Evolutionary conservation across 2,797 vertebrate genomes (phyloP), one percentile per base, ranked within the genome.

Genomic region (Trachops cirrhosus): DNA sequence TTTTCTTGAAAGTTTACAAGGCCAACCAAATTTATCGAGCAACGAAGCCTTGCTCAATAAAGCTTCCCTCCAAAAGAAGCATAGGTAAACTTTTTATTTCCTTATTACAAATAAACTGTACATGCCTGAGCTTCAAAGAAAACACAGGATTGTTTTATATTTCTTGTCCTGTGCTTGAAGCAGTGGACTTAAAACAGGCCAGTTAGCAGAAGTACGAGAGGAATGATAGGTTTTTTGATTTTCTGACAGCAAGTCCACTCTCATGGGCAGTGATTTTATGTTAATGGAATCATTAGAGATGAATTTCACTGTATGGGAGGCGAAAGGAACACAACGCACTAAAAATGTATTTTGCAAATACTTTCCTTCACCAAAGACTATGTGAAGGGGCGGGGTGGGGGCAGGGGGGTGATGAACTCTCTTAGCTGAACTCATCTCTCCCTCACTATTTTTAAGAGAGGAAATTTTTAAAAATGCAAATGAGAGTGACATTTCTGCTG

Each of bases 401-500:
- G 44, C 18, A 24, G 70, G 57, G 68, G 89, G 70, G 93, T 95
- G 96, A 95, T 91, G 85, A 96, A 92, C 59, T 96, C 59, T 96
- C 89, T 93, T 96, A 92, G 46, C 24, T 67, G 64, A 96, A 95
- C 48, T 92, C 0, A 88, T 89, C 32, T 95, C 95, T 96, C 41
- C 50, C 46, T 94, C 22, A 18, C 0, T 92, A 10, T 93, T 95
- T 95, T 29, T 70, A 86, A 91, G 32, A 89, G 3, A 85, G 46
- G 29, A 44, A 88, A 26, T 1, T 15, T 74, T 74, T 39, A 68
- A 14, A 87, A 97, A 98, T 98, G 89, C 70, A 97, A 97, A 97
- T 95, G 19, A 98, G 67, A 84, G 39, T 3, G 70, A 7, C 95
- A 89, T 96, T 97, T 98, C 91, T 97, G n/a, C 62, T 94, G 50